Evolutionary conservation across 35 echinoderm and acorn worm genomes (phyloP).

Genomic region (Strongylocentrotus purpuratus): DNA sequence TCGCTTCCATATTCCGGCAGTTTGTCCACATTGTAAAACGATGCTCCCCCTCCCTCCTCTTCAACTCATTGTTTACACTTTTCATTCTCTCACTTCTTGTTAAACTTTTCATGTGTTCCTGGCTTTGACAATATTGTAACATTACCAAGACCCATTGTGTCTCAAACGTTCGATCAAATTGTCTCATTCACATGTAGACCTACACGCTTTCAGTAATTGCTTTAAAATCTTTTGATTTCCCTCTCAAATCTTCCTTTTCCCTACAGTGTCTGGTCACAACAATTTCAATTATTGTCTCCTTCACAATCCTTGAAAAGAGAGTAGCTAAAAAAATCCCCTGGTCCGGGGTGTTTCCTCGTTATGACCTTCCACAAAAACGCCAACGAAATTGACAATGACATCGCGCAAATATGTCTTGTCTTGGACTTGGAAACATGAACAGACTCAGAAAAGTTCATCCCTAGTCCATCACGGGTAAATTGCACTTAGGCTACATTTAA

Average conservation of each 20-base stretch:
- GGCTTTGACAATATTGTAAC: neutral
- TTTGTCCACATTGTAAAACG: neutral
- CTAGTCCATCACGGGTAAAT: neutral
- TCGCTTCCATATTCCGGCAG: too few species aligned
- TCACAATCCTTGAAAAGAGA: neutral
- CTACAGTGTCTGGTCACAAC: neutral
- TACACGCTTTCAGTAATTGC: neutral
- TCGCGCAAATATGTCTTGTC: neutral
- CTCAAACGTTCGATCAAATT: neutral
- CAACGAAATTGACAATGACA: neutral
- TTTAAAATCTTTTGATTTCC: neutral
- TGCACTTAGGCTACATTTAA: too few species aligned
- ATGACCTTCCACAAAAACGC: neutral
- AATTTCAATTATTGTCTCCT: neutral
- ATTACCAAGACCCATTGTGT: neutral
- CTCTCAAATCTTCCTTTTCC: constrained; percentile 1
- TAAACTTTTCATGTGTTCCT: neutral
- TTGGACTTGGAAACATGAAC: neutral
- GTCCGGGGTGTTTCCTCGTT: neutral
- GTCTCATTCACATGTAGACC: neutral
- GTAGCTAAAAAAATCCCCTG: neutral
- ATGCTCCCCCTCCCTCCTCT: neutral
- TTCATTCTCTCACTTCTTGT: too few species aligned
- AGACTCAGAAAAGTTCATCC: neutral
- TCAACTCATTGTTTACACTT: too few species aligned